phyloP scores from a whole-genome alignment of 2,113 vertebrate species.

The Axis porcinus region DNA sequence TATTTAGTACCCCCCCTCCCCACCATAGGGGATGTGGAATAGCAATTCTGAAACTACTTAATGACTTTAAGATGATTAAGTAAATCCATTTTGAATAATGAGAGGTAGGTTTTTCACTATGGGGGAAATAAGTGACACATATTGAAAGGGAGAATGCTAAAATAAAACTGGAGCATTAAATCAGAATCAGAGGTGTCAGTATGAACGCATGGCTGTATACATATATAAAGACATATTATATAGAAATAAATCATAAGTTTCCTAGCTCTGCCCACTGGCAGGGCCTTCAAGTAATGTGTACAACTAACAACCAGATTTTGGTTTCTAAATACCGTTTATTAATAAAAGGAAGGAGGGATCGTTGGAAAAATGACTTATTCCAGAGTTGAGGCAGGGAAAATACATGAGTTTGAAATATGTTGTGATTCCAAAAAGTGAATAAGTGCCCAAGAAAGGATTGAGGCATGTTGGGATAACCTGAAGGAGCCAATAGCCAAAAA shows the following conservation, averaged over 20 bases:
- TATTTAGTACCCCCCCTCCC: not conserved
- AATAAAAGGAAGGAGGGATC: not conserved
- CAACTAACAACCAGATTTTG: not conserved
- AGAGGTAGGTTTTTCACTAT: not conserved
- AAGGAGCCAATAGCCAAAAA: not conserved
- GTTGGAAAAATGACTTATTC: not conserved
- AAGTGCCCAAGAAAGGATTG: not conserved
- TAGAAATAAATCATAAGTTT: not conserved
- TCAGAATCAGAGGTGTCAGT: not conserved
- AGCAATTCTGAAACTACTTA: not conserved
- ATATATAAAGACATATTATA: not conserved
- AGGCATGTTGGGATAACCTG: not conserved
- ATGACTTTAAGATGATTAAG: not conserved
- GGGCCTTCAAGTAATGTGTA: not conserved
- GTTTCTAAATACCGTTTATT: not conserved
- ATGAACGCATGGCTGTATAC: not conserved
- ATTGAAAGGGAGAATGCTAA: not conserved
- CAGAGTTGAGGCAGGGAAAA: not conserved
- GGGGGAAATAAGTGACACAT: not conserved
- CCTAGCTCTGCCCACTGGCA: not conserved
- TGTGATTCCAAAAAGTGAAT: not conserved
- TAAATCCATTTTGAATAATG: not conserved
- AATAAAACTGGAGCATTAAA: not conserved
- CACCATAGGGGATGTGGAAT: not conserved
- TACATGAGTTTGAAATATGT: not conserved